Conservation (phyloP, 2,113 vertebrate genomes). For the Otocyon megalotis region DNA sequence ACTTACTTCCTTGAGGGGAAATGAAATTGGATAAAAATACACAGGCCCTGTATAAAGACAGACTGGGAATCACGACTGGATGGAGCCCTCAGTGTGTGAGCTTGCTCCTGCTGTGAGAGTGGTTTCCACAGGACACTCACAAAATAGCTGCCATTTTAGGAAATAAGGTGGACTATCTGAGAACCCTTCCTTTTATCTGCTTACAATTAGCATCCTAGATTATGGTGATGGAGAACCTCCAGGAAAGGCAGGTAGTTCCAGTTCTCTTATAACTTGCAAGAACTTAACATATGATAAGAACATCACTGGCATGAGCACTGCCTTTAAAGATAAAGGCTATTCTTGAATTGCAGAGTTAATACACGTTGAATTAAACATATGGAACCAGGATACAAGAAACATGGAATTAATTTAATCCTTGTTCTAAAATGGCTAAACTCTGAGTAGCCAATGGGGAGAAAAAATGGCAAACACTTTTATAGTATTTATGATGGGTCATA, state of each 20-base stretch:
- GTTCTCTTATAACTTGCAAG: background rate
- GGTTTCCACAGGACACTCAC: background rate
- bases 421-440: background rate
- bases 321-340: background rate
- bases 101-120: background rate
- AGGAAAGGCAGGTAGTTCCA: background rate
- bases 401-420: background rate
- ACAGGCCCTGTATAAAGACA: background rate
- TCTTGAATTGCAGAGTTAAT: no score
- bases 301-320: background rate
- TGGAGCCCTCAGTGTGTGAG: background rate
- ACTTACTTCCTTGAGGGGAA: background rate
- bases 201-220: background rate
- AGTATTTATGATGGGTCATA: background rate
- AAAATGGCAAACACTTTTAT: background rate
- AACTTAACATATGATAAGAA: background rate
- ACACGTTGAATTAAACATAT: background rate
- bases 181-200: background rate
- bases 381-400: background rate
- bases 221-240: background rate
- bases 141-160: background rate
- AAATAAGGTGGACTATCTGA: background rate
- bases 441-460: background rate
- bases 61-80: background rate
- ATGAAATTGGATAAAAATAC: background rate